Evolutionary conservation across 2,797 vertebrate genomes (phyloP).

Genomic region (Poecile montanus): DNA sequence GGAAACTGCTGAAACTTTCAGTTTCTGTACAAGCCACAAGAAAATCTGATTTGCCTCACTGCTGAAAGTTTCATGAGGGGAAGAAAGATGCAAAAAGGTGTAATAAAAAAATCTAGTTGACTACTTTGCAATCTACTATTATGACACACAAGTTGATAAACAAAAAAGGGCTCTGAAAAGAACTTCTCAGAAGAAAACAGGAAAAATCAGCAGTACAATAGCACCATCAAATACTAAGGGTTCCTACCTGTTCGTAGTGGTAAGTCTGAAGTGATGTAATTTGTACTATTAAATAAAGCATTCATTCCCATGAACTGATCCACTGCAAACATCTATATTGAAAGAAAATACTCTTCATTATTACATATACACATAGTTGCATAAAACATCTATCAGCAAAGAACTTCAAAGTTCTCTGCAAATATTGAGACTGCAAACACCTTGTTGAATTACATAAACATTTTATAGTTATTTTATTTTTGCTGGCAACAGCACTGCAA

Average conservation of each 20-base stretch:
- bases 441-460: not conserved
- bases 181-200: not conserved
- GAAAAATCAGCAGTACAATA: conserved; percentile 7
- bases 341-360: conserved; percentile 15
- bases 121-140: not conserved
- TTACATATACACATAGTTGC: not conserved
- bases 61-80: not conserved
- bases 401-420: not conserved
- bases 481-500: not conserved
- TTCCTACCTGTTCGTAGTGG: conserved; percentile 74
- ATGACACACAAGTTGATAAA: not conserved
- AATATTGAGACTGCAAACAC: not conserved
- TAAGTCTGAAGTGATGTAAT: conserved; percentile 74
- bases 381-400: not conserved
- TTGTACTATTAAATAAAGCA: conserved; percentile 73
- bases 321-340: conserved; percentile 75
- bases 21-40: not conserved
- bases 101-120: not conserved
- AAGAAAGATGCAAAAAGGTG: not conserved
- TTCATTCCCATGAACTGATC: conserved; percentile 71
- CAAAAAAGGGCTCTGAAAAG: not conserved
- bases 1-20: not conserved
- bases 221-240: not conserved
- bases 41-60: not conserved
- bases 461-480: not conserved